These are phyloP conservation scores for Sthenelais limicola DNA, from an alignment of 2,888 invertebrate genomes.

Conservation along the genomic window DNA sequence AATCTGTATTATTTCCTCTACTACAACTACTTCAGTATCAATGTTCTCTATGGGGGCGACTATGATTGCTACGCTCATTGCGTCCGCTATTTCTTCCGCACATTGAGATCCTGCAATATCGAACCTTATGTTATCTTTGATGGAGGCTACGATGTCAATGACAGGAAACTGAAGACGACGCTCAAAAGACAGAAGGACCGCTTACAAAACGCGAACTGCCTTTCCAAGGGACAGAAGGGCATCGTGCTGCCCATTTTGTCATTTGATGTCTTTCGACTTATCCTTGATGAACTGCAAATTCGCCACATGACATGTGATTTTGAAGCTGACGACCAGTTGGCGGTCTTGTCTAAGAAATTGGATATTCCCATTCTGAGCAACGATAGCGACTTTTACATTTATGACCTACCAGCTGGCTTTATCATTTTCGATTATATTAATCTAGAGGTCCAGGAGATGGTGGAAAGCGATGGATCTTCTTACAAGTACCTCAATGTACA, in stretches of 20 bases:
- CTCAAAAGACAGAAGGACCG: constrained; percentile 60
- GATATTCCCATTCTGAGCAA: constrained; percentile 91
- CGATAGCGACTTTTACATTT: constrained; percentile 95
- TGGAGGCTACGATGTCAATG: constrained; percentile 67
- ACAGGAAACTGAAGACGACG: constrained; percentile 65
- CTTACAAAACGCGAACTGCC: constrained; percentile 53
- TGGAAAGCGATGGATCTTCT: constrained; percentile 7
- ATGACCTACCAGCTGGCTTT: constrained; percentile 81
- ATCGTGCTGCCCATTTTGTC: constrained; percentile 82
- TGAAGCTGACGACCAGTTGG: constrained; percentile 92
- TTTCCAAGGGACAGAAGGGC: constrained; percentile 40
- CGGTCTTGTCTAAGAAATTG: constrained; percentile 83
- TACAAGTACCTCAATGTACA: constrained; percentile 66
- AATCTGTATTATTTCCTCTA: constrained; percentile 69
- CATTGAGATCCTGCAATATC: constrained; percentile 60
- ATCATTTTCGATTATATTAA: constrained; percentile 79
- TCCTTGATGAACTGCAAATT: constrained; percentile 79
- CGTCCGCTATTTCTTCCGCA: constrained; percentile 58
- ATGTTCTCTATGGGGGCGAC: constrained; percentile 68
- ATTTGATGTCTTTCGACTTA: constrained; percentile 82
- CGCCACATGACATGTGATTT: constrained; percentile 83
- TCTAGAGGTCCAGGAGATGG: constrained; percentile 38
- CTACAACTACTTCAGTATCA: constrained; percentile 61
- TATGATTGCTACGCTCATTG: constrained; percentile 62
- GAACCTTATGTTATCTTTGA: constrained; percentile 69